phyloP scores from a whole-genome alignment of 2,797 vertebrate genomes.

The Spheniscus humboldti region DNA sequence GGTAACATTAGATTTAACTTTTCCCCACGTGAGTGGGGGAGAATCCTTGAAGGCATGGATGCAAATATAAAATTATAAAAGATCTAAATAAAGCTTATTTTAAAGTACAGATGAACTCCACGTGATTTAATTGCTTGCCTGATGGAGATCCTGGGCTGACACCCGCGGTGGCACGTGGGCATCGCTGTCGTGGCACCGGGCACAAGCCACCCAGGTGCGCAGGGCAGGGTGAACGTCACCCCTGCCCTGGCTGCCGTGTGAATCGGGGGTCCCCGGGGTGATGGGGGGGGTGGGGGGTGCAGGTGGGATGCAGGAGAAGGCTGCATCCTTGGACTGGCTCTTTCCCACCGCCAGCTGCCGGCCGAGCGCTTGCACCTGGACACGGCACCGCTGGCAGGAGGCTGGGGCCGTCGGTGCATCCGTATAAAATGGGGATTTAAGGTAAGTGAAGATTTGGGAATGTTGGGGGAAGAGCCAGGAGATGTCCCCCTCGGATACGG shows the following conservation, averaged over 20 bases:
- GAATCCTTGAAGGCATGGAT: constrained; percentile 89
- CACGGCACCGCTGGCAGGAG: not conserved
- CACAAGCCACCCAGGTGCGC: not conserved
- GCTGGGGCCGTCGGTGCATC: not conserved
- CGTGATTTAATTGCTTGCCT: constrained; percentile 40
- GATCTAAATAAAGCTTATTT: constrained; percentile 98
- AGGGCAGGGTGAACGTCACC: not conserved
- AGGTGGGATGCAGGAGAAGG: not conserved
- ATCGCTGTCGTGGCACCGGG: rapidly evolving
- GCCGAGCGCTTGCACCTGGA: rapidly evolving
- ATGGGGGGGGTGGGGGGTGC: no score
- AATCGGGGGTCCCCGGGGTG: rapidly evolving
- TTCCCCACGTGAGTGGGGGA: constrained; percentile 65
- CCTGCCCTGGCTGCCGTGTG: rapidly evolving
- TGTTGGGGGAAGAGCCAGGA: not conserved
- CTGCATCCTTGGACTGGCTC: not conserved
- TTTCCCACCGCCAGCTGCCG: not conserved
- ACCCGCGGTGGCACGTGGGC: rapidly evolving
- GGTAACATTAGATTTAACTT: constrained; percentile 79
- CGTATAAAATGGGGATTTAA: rapidly evolving
- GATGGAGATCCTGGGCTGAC: not conserved
- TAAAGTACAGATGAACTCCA: constrained; percentile 83
- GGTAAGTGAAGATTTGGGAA: not conserved
- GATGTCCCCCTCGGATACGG: rapidly evolving
- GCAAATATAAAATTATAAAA: constrained; percentile 83